Percentiles rank a stretch among this genome's conserved stretches.
Evolutionary conservation across 2,113 vertebrate genomes (phyloP).

Genomic region (Melanocharis versteri): DNA sequence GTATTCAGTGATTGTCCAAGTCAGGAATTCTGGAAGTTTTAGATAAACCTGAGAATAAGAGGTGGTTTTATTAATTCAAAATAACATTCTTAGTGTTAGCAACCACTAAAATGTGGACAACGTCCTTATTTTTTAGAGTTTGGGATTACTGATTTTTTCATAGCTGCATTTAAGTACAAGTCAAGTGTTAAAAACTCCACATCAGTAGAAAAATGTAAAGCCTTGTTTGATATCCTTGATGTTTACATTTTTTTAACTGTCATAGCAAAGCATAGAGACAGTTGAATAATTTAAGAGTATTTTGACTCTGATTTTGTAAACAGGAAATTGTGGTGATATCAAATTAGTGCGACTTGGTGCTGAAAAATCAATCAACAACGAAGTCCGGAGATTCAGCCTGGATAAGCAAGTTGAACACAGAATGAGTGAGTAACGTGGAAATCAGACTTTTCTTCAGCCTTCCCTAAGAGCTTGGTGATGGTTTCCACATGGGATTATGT

Average conservation of each 20-base stretch:
- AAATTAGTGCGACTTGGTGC: conserved; percentile 82
- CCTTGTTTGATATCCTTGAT: neutral
- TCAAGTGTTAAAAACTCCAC: neutral
- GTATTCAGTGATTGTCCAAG: neutral
- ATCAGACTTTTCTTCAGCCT: neutral
- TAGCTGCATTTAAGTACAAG: neutral
- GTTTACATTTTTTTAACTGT: neutral
- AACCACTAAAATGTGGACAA: neutral
- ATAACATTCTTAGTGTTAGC: neutral
- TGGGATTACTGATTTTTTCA: neutral
- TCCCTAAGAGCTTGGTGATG: neutral
- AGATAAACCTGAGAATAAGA: neutral
- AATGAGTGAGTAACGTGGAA: conserved; percentile 75
- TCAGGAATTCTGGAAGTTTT: neutral
- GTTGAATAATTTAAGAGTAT: neutral
- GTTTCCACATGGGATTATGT: neutral
- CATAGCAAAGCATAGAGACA: neutral
- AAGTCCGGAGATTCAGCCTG: conserved; percentile 80
- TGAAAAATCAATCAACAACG: conserved; percentile 78
- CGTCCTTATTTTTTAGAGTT: neutral
- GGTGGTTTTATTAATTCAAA: neutral
- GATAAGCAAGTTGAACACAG: conserved; percentile 78
- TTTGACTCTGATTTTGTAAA: conserved; percentile 17
- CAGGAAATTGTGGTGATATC: conserved; percentile 88
- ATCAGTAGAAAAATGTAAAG: neutral